Percentiles rank a stretch among this genome's conserved stretches.
Evolutionary conservation across 2,113 vertebrate species (phyloP).

Genomic region (Apeltes quadracus): DNA sequence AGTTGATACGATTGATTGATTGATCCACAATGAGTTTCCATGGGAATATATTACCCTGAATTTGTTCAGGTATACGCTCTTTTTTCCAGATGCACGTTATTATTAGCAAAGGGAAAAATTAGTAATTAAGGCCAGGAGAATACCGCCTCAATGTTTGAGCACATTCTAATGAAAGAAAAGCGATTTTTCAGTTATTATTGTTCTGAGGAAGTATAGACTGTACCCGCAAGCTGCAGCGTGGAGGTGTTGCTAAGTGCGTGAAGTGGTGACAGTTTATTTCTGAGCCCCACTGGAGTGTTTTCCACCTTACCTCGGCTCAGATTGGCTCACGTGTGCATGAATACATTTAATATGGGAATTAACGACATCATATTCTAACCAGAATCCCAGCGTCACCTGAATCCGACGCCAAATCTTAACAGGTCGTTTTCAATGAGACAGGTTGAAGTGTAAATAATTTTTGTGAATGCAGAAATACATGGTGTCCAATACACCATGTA

Average conservation of each 20-base stretch:
- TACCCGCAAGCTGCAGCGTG: constrained; percentile 32
- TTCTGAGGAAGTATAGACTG: constrained; percentile 55
- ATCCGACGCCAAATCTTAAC: neutral
- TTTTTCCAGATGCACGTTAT: constrained; percentile 67
- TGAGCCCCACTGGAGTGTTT: constrained; percentile 36
- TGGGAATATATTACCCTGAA: constrained; percentile 33
- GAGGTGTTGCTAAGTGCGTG: constrained; percentile 43
- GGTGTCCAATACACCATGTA: neutral
- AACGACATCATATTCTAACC: neutral
- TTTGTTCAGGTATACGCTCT: constrained; percentile 50
- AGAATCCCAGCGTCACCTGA: too few relatives aligned
- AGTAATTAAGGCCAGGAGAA: constrained; percentile 57
- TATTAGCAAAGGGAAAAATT: constrained; percentile 68
- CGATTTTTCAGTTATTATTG: constrained; percentile 38
- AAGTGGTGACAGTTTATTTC: constrained; percentile 44
- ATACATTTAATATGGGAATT: constrained; percentile 17
- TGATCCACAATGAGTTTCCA: constrained; percentile 12
- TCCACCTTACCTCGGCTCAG: constrained; percentile 27
- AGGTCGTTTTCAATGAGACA: too few relatives aligned
- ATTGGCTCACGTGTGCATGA: constrained; percentile 34
- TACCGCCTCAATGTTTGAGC: neutral
- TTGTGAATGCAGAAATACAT: neutral
- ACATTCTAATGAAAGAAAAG: constrained; percentile 48
- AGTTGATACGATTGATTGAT: constrained; percentile 22
- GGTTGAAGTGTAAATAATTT: neutral